Conservation (phyloP, 2,113 vertebrate genomes). For the Hippoglossus stenolepis region DNA sequence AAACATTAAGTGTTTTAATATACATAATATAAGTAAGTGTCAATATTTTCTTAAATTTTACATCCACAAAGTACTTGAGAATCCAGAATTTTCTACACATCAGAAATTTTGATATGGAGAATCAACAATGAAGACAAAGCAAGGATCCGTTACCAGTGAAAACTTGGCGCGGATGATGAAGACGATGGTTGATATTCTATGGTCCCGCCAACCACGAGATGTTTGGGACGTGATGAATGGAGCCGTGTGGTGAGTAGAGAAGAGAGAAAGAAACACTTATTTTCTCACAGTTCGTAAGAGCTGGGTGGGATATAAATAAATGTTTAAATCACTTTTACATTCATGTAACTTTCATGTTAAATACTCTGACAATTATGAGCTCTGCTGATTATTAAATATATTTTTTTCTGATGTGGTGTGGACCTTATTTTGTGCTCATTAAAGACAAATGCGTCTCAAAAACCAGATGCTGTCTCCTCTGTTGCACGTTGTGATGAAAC, state of each 20-base stretch:
- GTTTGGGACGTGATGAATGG: constrained; percentile 1
- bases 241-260: constrained; percentile 57
- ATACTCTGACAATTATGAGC: neutral
- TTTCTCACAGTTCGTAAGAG: neutral
- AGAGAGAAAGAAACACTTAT: neutral
- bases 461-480: constrained; percentile 4
- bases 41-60: neutral
- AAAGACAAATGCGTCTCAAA: neutral
- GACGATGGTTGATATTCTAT: constrained; percentile 3
- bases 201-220: neutral
- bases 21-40: too few species aligned
- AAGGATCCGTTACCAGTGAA: neutral
- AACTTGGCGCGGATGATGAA: constrained; percentile 13
- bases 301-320: neutral
- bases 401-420: constrained; percentile 27
- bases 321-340: neutral
- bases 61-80: constrained; percentile 1
- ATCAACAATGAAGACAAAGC: constrained; percentile 25
- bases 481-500: neutral
- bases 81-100: neutral
- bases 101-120: constrained; percentile 11
- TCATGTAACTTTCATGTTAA: neutral
- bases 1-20: neutral
- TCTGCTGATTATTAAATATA: constrained; percentile 47
- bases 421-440: constrained; percentile 27